Evolutionary conservation across 1,140 invertebrate species (phyloP), one percentile per base, ranked within the genome.

Genomic region (Holcopasites calliopsidis): DNA sequence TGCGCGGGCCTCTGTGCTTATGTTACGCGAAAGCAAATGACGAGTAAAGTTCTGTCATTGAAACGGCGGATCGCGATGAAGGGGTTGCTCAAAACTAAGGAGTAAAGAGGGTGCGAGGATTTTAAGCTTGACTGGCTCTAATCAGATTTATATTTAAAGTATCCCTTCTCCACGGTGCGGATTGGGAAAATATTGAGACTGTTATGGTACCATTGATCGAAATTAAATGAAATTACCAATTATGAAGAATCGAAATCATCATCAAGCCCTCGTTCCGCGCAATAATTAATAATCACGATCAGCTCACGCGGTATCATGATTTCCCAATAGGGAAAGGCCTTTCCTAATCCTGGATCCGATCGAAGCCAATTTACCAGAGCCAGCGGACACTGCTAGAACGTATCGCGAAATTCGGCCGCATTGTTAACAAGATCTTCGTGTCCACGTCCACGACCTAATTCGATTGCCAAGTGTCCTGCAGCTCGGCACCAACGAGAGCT

Each of bases 361-460:
- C 23, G 31, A 8, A 11, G 4, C 18, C 35, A 38, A 55, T 68
- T 7, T n/a, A n/a, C n/a, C n/a, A n/a, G n/a, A n/a, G 42, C 33
- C 31, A 23, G 23, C 0, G 6, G 5, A 2, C 8, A 7, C 10
- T 26, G 44, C 50, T 54, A 2, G 23, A 42, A n/a, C 33, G 64
- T 26, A 50, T 68, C 31, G 54, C 26, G 35, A 58, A 61, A 66
- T 42, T 52, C 49, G 31, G 11, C 35, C 31, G 47, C 52, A 31
- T 81, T 77, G 79, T 80, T 82, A 81, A 77, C 80, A 72, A 80
- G 61, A 35, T 77, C 50, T 74, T 80, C 68, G 44, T 21, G 26
- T 74, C 33, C 62, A 47, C 35, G 28, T 76, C 26, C 47, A n/a
- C n/a, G 49, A 55, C 49, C 49, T 76, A 81, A 76, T 82, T 77